These are phyloP conservation scores for Colius striatus DNA, from an alignment of 2,113 vertebrate genomes.

Conservation along the genomic window DNA sequence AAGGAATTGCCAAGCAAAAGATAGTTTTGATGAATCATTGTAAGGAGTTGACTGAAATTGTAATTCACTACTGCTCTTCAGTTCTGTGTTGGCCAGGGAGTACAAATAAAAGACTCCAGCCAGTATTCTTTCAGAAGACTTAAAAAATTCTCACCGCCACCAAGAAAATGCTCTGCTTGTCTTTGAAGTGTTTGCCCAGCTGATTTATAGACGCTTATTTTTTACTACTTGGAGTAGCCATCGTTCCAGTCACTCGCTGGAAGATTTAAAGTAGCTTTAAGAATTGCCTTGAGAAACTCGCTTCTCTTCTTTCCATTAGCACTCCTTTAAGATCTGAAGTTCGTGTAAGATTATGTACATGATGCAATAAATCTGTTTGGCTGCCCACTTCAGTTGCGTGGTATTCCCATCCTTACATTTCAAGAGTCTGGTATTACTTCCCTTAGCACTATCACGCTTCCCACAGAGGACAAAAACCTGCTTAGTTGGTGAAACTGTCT, in stretches of 20 bases:
- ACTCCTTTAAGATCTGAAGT: conserved; percentile 30
- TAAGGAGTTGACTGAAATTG: conserved; percentile 36
- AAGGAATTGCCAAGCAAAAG: conserved; percentile 47
- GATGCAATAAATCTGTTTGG: conserved; percentile 61
- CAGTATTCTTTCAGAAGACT: not conserved
- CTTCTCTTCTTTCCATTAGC: conserved; percentile 63
- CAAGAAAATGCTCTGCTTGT: conserved; percentile 49
- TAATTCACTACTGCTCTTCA: conserved; percentile 18
- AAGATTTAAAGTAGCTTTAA: conserved; percentile 71
- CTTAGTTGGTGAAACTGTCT: not conserved
- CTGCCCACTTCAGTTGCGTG: conserved; percentile 61
- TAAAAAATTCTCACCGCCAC: conserved; percentile 37
- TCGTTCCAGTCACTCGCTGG: conserved; percentile 23
- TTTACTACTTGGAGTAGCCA: conserved; percentile 56
- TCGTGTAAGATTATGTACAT: conserved; percentile 29
- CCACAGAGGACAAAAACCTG: conserved; percentile 41
- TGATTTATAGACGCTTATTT: conserved; percentile 70
- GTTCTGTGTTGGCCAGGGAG: not conserved
- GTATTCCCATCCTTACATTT: conserved; percentile 66
- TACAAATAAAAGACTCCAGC: conserved; percentile 30
- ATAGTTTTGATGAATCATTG: conserved; percentile 44
- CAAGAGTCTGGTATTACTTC: conserved; percentile 35
- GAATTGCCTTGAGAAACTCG: conserved; percentile 27
- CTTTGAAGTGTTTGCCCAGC: conserved; percentile 57
- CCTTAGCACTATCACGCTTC: conserved; percentile 12